Base-by-base conservation (phyloP, 2,113 vertebrate species). In the Penelope pileata region DNA sequence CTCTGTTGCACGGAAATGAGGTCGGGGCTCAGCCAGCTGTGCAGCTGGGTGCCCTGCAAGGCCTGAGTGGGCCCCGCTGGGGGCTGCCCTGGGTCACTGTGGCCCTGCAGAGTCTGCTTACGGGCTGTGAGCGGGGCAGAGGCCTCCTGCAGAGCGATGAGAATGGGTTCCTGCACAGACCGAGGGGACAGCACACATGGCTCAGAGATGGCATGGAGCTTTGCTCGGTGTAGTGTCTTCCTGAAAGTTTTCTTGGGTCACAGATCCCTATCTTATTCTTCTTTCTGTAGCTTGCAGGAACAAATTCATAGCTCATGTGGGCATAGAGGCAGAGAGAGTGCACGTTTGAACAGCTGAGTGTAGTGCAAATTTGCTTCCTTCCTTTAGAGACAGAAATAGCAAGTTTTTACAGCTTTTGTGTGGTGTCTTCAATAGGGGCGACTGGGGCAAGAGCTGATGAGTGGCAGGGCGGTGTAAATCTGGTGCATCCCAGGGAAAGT, bases 401-500 rank as follows among this genome's bases (percentile, higher is more conserved):
- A 22, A 45, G 9, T 47, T 4, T 40, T 4, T 42, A 3, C 19
- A 4, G n/a, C 38, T 67, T 42, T 83, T n/a, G 7, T 9, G 38
- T 30, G 17, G 9, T 30, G 5, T 64, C 2, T 58, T 23, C 16
- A 19, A 4, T 17, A 4, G 3, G 15, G 8, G 4, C 53, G 50
- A 6, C 19, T 58, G 5, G 26, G 43, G 27, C 0, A 10, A 16
- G 36, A 48, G 8, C 12, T 7, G 24, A 0, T 30, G 9, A 32
- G 54, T 54, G 29, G 15, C 17, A n/a, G 56, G 36, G 26, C n/a
- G 21, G 30, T 8, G 32, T 42, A 23, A 4, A 8, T 51, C 16
- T 48, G 45, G 58, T 3, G 1, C 9, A 2, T 14, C 2, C 24
- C 14, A 32, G 36, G 42, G 3, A 1, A 45, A 69, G 53, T 18